Evolutionary conservation across 2,888 invertebrate species (phyloP), one percentile per base, ranked within the genome.

Genomic region (Meiosimyza platycephala): DNA sequence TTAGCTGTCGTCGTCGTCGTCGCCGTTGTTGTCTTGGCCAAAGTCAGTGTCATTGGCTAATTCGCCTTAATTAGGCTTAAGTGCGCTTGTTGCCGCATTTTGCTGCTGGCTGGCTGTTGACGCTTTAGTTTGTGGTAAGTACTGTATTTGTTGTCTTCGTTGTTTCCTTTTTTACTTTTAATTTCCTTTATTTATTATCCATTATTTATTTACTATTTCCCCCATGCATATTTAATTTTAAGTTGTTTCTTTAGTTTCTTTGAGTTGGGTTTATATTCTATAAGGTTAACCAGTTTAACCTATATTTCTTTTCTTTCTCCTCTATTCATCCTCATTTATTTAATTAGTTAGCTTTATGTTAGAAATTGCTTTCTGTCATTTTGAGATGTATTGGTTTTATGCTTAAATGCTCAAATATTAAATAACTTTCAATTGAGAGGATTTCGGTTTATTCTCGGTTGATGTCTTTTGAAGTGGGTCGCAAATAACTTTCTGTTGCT

Each of bases 281-380:
- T 48, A 48, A 67, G 67, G 67, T 67, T 67, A 67, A 67, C 55
- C 55, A 57, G 55, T 55, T 57, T 67, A 67, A 67, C 67, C 67
- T 55, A 66, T 28, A 4, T 40, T 6, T 40, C 9, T 40, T 9
- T 40, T 40, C 9, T 40, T 40, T 6, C 40, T 40, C 40, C 9
- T 40, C 40, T 40, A 9, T 40, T 40, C 40, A 9, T 40, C 40
- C 40, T 40, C 40, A 40, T 40, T 40, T 40, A 40, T 40, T 40
- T 40, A 40, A 40, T 40, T 40, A 40, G 7, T 40, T 9, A 9
- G 40, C 40, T 40, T 40, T 40, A 9, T 40, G 9, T 40, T 9
- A 9, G 40, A 40, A 40, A 40, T 40, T 6, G 6, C 9, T 40
- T 40, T 6, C 40, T 40, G 40, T 40, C 40, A 40, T 40, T 40